These are phyloP conservation scores for Otocyon megalotis DNA, from an alignment of 2,113 vertebrate genomes.

Conservation along the genomic window DNA sequence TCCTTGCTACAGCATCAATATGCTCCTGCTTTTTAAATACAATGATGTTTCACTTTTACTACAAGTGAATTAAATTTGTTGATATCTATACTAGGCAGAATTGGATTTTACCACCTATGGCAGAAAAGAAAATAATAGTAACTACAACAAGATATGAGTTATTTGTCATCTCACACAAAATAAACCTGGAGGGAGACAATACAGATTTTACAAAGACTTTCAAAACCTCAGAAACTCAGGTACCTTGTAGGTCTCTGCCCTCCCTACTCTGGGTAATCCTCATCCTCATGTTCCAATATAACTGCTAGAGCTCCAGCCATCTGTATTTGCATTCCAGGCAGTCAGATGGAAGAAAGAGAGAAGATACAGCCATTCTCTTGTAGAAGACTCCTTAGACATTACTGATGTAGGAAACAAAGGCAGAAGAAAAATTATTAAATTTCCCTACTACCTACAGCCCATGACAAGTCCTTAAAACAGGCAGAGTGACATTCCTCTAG, in stretches of 20 bases:
- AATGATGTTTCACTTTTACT: not conserved
- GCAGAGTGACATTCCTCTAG: not conserved
- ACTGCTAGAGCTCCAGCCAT: not conserved
- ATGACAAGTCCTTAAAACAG: not conserved
- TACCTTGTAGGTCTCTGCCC: not conserved
- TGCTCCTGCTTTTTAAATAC: not conserved
- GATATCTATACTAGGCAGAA: not conserved
- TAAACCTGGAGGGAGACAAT: not conserved
- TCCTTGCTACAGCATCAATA: not conserved
- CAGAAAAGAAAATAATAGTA: not conserved
- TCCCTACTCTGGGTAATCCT: not conserved
- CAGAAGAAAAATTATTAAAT: not conserved
- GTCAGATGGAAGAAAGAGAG: not conserved
- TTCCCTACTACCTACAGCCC: not conserved
- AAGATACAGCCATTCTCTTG: not conserved
- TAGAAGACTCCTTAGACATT: not conserved
- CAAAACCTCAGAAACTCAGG: not conserved
- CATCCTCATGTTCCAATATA: not conserved
- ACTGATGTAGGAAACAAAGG: not conserved
- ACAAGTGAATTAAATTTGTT: not conserved
- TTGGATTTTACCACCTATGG: not conserved
- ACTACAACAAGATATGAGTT: not conserved
- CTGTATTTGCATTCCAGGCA: not conserved
- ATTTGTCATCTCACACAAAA: not conserved
- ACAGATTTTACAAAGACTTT: not conserved